Base-by-base conservation (phyloP, 2,797 vertebrate species). In the Pangasius larnaudii region DNA sequence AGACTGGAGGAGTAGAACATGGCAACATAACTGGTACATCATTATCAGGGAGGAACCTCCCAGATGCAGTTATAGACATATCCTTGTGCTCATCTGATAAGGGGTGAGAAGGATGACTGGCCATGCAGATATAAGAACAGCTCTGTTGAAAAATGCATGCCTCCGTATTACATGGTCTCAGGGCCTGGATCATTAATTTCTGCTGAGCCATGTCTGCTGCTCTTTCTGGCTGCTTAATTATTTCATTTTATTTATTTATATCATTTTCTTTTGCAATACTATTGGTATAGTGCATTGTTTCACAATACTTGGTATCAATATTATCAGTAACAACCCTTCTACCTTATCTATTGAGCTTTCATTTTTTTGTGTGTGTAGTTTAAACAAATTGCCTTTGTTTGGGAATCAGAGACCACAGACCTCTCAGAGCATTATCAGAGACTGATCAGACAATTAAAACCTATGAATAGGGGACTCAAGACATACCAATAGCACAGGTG, bases 31-130 rank as follows among this genome's bases (percentile, higher is more conserved):
- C 16, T 78, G n/a, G 22, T 36, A 24, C 58, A 30, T 81, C 56
- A 81, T 61, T 61, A 13, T 81, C 33, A 81, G 33, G 22, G 11
- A 61, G 33, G 78, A 39, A 27, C 36, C 39, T 63, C 22, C 16
- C 19, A 59, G 79, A 42, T 42, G 36, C 27, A 63, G 24, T 9
- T 59, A 39, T 13, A 81, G 33, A 59, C 33, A 81, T 14, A 80
- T 56, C n/a, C 16, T 33, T 56, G 42, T 78, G 49, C n/a, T 78
- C n/a, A 78, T 51, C 75, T 78, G 46, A 58, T 79, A 58, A 78
- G 18, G 51, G 3, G 7, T 81, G 22, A 59, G 36, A 61, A 18
- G 13, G 78, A 59, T 39, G 18, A 1, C 53, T 78, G 49, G 16
- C n/a, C n/a, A 36, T 56, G 51, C 9, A 56, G n/a, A 9, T 78